A percentile compares a stretch with the other conserved stretches of the same genome.
Conservation (phyloP, 2,888 invertebrate species). For the Stenchaetothrips biformis region DNA sequence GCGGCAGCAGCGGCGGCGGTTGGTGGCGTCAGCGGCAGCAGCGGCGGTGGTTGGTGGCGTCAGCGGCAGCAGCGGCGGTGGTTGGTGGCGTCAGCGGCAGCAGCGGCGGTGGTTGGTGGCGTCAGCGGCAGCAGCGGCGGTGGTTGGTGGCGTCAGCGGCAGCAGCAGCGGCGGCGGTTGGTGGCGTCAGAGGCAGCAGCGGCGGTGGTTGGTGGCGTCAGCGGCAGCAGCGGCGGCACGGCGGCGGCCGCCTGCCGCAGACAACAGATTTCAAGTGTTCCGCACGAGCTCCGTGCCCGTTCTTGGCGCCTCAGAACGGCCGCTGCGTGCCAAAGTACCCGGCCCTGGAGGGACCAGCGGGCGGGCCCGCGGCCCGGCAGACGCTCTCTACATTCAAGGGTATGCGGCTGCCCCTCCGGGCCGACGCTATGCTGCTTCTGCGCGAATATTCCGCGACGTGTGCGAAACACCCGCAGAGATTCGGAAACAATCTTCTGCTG, state of each 20-base stretch:
- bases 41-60: no score
- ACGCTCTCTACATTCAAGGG: no score
- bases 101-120: neutral
- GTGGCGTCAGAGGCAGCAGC: neutral
- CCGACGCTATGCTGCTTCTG: no score
- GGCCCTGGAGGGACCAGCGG: no score
- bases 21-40: neutral
- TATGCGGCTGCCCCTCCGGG: no score
- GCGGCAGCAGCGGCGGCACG: neutral
- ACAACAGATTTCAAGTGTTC: conserved; percentile 18
- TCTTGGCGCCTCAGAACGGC: neutral
- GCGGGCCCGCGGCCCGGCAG: no score
- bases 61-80: neutral
- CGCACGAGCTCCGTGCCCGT: conserved; percentile 1
- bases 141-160: neutral
- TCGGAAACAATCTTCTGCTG: no score
- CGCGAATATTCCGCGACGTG: no score
- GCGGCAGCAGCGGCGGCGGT: neutral
- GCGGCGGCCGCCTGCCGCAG: neutral
- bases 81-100: no score
- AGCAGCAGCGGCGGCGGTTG: neutral
- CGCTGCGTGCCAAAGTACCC: neutral
- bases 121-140: neutral
- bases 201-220: neutral
- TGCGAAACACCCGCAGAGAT: no score